Percentiles rank a stretch among this genome's conserved stretches.
Conservation (phyloP, 2,888 invertebrate genomes). For the Boloria selene region DNA sequence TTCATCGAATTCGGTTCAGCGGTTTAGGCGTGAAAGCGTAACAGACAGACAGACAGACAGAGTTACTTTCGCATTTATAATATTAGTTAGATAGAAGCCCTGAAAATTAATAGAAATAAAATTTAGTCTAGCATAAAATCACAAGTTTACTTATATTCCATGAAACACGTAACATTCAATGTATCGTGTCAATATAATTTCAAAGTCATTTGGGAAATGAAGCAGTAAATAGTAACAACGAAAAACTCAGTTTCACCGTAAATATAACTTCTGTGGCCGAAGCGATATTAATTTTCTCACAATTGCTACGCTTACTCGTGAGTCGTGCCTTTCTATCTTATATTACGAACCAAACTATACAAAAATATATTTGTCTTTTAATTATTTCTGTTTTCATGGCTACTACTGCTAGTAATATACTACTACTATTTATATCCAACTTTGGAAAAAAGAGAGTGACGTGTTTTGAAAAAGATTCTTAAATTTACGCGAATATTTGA, state of each 20-base stretch:
- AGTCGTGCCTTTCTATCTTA: slow-evolving; percentile 33
- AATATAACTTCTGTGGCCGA: slow-evolving; percentile 28
- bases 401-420: too few species aligned
- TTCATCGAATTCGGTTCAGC: too few species aligned
- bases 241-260: slow-evolving; percentile 25
- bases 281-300: slow-evolving; percentile 41
- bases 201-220: background rate
- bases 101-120: too few species aligned
- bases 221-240: slow-evolving; percentile 17
- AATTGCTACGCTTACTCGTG: slow-evolving; percentile 38
- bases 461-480: too few species aligned
- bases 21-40: too few species aligned
- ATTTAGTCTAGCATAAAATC: too few species aligned
- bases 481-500: too few species aligned
- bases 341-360: slow-evolving; percentile 12
- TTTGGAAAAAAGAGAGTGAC: background rate
- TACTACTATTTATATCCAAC: background rate
- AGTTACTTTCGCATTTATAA: too few species aligned
- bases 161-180: background rate
- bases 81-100: too few species aligned
- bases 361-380: slow-evolving; percentile 7
- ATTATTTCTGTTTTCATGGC: slow-evolving; percentile 2
- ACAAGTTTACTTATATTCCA: too few species aligned
- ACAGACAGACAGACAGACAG: too few species aligned
- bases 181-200: slow-evolving; percentile 6